Percentiles rank a stretch among this genome's conserved stretches.
phyloP scores from a whole-genome alignment of 1,140 invertebrate genomes.

The Halyomorpha halys region DNA sequence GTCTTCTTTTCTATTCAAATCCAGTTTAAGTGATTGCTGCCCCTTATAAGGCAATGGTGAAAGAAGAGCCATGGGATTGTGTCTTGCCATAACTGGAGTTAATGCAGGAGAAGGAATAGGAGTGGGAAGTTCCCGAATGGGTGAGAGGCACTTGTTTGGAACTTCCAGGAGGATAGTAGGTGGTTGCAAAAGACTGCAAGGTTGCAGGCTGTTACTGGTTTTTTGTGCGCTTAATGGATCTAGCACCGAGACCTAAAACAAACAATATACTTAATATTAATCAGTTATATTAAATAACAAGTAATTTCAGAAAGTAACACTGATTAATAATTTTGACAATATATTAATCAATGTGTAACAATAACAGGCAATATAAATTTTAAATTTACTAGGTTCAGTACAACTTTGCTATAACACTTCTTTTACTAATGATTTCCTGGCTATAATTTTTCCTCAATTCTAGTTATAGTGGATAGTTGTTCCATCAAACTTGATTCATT shows the following conservation, averaged over 20 bases:
- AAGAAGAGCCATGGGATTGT: slow-evolving; percentile 19
- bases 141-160: slow-evolving; percentile 59
- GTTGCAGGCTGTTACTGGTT: slow-evolving; percentile 35
- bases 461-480: too few relatives aligned
- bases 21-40: neutral
- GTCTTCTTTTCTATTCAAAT: too few relatives aligned
- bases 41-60: slow-evolving; percentile 21
- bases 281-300: too few relatives aligned
- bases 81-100: slow-evolving; percentile 48
- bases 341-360: too few relatives aligned
- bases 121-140: slow-evolving; percentile 59
- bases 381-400: too few relatives aligned
- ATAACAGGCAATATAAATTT: too few relatives aligned
- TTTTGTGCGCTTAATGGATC: slow-evolving; percentile 53
- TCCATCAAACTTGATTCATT: too few relatives aligned
- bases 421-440: too few relatives aligned
- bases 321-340: too few relatives aligned
- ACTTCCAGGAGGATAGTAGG: slow-evolving; percentile 61
- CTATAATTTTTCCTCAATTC: too few relatives aligned
- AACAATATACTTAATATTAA: neutral
- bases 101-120: slow-evolving; percentile 53
- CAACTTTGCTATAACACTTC: too few relatives aligned
- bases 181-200: slow-evolving; percentile 49
- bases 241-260: slow-evolving; percentile 50
- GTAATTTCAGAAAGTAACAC: too few relatives aligned